Percentiles rank a stretch among this genome's conserved stretches.
Evolutionary conservation across 2,888 invertebrate genomes (phyloP).

Genomic region (Pachycephus smyrnensis): DNA sequence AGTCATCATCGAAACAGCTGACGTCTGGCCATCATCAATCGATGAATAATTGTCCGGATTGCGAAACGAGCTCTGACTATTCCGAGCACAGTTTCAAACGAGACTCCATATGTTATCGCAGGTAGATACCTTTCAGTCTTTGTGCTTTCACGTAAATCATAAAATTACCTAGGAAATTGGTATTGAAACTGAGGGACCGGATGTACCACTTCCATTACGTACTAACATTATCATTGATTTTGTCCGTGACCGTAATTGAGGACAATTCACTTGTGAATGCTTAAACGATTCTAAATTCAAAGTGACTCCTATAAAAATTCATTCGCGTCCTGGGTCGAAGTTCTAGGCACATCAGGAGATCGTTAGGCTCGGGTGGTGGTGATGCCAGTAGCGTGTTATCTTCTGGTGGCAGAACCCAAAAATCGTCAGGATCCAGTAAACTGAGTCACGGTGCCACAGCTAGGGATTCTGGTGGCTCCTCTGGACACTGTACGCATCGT

Average conservation of each 20-base stretch:
- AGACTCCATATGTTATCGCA: conserved; percentile 60
- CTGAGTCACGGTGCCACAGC: conserved; percentile 64
- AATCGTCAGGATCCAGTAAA: conserved; percentile 65
- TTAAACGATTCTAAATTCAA: neutral
- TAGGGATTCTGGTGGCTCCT: conserved; percentile 84
- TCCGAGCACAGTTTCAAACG: conserved; percentile 64
- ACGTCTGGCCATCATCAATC: conserved; percentile 46
- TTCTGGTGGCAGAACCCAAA: conserved; percentile 71
- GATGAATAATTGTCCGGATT: conserved; percentile 58
- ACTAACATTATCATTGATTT: neutral
- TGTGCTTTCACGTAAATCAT: no score
- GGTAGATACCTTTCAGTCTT: conserved; percentile 38
- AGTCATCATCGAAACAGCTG: conserved; percentile 49
- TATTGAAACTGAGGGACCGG: no score
- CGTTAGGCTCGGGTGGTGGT: conserved; percentile 60
- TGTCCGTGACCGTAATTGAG: neutral
- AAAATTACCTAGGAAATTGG: no score
- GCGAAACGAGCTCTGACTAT: conserved; percentile 65
- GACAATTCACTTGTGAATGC: no score
- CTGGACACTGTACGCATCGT: conserved; percentile 85
- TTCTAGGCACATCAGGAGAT: conserved; percentile 61
- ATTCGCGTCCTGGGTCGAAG: conserved; percentile 31
- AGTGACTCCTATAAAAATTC: neutral
- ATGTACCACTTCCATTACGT: no score
- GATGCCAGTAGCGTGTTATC: conserved; percentile 64